A percentile compares a stretch with the other conserved stretches of the same genome.
Conservation (phyloP, 2,797 vertebrate genomes). For the Novumbra hubbsi region DNA sequence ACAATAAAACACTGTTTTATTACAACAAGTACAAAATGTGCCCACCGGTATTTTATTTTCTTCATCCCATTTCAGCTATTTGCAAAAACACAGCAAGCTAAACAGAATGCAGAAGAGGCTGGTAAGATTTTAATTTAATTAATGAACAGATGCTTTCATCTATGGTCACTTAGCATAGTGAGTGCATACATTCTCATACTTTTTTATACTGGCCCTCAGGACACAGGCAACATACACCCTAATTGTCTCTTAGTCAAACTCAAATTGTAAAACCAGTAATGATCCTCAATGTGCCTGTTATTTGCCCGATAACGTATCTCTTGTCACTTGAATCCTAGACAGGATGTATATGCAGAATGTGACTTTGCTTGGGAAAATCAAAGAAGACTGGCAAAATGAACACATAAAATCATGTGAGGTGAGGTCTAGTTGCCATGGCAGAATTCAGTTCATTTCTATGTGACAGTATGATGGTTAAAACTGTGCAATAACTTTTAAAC, state of each 20-base stretch:
- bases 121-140: constrained; percentile 65
- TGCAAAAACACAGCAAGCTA: constrained; percentile 87
- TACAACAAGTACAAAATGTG: neutral
- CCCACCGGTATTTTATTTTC: no score
- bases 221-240: neutral
- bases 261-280: neutral
- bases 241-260: neutral
- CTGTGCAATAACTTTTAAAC: neutral
- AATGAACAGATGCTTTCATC: neutral
- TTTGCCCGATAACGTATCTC: neutral
- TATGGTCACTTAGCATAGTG: no score
- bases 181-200: no score
- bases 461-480: neutral
- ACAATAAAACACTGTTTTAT: neutral
- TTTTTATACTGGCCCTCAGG: no score
- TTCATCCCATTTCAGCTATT: constrained; percentile 72
- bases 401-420: constrained; percentile 89
- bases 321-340: constrained; percentile 66
- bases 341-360: constrained; percentile 80
- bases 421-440: constrained; percentile 24
- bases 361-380: constrained; percentile 71
- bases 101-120: constrained; percentile 86
- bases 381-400: constrained; percentile 88
- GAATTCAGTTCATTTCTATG: neutral
- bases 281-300: neutral